Evolutionary conservation across 2,888 invertebrate species (phyloP), one percentile per base, ranked within the genome.

Genomic region (Petrolisthes cinctipes): DNA sequence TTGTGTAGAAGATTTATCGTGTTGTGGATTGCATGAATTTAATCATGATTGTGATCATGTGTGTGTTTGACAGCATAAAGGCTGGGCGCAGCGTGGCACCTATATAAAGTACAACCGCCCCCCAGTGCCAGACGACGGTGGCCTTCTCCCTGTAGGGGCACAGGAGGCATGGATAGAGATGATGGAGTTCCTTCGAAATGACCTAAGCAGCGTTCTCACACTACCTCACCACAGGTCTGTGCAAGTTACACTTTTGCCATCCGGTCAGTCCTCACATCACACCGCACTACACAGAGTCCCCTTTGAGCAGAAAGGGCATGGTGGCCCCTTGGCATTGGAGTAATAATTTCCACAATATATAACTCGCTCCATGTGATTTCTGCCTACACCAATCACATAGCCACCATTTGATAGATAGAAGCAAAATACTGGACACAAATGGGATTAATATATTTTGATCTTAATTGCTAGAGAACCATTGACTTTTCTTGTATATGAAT

Each of bases 111-210:
- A 90, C 71, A 83, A 75, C 51, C 86, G 86, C 1, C 90, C 90
- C 61, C 90, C 86, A 4, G 57, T 88, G 6, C 73, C 75, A 5
- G 83, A 85, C 23, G 80, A 86, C 11, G 86, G 88, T n/a, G 84
- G 83, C 5, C 23, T 51, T 5, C 66, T 75, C 14, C 80, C 81
- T 20, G 71, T 83, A 11, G 95, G 95, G 0, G 93, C 94, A 2
- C 94, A 95, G 86, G 94, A 95, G 89, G 94, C 94, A 53, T 97
- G 97, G 97, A 93, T 94, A 68, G 94, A 94, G 90, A 94, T 94
- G 88, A 94, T 95, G 91, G 93, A 93, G 61, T 94, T 93, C 57
- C 95, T 95, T 87, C 93, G 94, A 86, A 94, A 94, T 84, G 96
- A 97, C 92, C 93, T 97, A 20, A 94, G 95, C 89, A 95, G 95